Base-by-base conservation (phyloP, 2,888 invertebrate species). In the Microctonus hyperodae region DNA sequence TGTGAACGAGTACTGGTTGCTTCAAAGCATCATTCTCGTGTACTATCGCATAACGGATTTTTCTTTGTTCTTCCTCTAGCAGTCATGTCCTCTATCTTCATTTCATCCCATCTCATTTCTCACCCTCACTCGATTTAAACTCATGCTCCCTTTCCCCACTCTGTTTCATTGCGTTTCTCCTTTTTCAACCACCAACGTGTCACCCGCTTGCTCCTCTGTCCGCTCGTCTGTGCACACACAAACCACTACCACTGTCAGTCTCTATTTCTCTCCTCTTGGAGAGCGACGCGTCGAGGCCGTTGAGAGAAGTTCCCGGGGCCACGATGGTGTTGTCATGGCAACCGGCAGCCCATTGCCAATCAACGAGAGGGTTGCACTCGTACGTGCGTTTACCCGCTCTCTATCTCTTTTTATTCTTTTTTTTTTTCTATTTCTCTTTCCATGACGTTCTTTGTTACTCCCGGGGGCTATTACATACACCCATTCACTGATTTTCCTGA, bases 331-430 rank as follows among this genome's bases (percentile, higher is more conserved):
- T 76, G 73, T 72, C 79, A 79, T 79, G 76, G 79, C 74, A 78
- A 79, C 79, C 76, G 73, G 60, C 69, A 72, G 75, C 78, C 79
- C 75, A 78, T 76, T 78, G 78, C 78, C 79, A 77, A 79, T 80
- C 77, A 78, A 62, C 65, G 65, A 69, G 60, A 75, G 79, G 80
- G 77, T 67, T 79, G 78, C 78, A 79, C 77, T 79, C 75, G 80
- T 79, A 79, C 77, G 79, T 77, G 79, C 80, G 77, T 79, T 80
- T 77, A 78, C 78, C 77, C 78, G 75, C 76, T 73, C 77, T 58
- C 65, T 69, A 74, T 73, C 72, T 74, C 16, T 67, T 73, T 72
- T 72, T 59, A 16, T 57, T 53, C 68, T 20, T 60, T 64, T 56
- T 35, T 31, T 33, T 23, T 50, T n/a, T n/a, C 35, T 70, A 65